These are phyloP conservation scores for Turdus rufiventris DNA, from an alignment of 2,113 vertebrate species.

Conservation along the genomic window DNA sequence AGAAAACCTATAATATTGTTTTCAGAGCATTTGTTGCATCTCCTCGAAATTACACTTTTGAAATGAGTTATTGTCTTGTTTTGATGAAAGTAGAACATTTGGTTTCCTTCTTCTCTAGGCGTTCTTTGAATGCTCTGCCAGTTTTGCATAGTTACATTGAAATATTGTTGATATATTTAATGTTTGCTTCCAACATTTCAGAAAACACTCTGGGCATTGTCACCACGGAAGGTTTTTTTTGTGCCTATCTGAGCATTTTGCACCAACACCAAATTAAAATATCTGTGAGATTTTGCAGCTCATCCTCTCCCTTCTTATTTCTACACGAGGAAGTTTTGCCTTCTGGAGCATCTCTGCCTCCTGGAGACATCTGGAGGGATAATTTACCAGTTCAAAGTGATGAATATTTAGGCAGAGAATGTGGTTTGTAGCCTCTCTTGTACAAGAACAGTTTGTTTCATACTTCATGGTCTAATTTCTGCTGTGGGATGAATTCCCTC, in stretches of 20 bases:
- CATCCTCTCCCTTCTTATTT: background rate
- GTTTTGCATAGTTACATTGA: background rate
- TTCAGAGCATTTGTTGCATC: conserved; percentile 1
- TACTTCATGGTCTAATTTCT: background rate
- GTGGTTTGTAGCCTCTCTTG: background rate
- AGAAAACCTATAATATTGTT: background rate
- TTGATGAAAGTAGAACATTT: conserved; percentile 33
- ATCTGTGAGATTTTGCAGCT: background rate
- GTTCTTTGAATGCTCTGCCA: background rate
- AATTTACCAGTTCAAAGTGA: background rate
- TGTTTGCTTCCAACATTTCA: background rate
- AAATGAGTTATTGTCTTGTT: conserved; percentile 53
- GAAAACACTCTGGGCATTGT: background rate
- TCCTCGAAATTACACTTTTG: conserved; percentile 27
- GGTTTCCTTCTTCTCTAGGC: conserved; percentile 8
- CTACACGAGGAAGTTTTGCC: background rate
- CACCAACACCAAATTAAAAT: background rate
- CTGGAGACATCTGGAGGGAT: background rate
- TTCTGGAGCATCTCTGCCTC: background rate
- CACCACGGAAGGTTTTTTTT: background rate
- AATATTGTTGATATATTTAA: conserved; percentile 31
- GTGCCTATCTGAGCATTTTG: background rate
- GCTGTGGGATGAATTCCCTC: background rate
- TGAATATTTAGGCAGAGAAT: background rate
- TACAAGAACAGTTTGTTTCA: background rate